Evolutionary conservation across 2,113 vertebrate genomes (phyloP), one percentile per base, ranked within the genome.

Genomic region (Gymnocephalus cernua): DNA sequence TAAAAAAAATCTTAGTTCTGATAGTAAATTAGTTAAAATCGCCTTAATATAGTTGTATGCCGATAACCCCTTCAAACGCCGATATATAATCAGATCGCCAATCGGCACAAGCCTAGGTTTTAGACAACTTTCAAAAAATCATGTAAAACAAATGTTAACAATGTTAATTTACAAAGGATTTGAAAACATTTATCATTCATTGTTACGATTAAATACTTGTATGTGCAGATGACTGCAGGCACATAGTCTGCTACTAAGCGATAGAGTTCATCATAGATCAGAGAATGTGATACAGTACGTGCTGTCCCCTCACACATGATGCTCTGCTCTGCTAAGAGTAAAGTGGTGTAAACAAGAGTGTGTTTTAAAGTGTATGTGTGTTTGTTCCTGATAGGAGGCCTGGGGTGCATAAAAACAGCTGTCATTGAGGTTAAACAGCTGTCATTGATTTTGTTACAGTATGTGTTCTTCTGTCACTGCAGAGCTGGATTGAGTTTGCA

Each of bases 361-460:
- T 47, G 48, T 56, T 38, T 38, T 38, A 38, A 9, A 38, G 32
- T 53, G 57, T 61, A 61, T 41, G 68, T 69, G 59, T 48, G 74
- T 21, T 54, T 51, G 77, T 18, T n/a, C 2, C n/a, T 79, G 38
- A 82, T 75, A 70, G 78, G 53, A 74, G 56, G 27, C 27, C 65
- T 68, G 45, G 9, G 16, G 50, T 80, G 88, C 82, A 87, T 89
- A 87, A 88, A 88, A 90, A 90, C 83, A 77, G 87, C 86, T 93
- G 92, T 93, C 85, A 89, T 80, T 25, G 57, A 75, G 69, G 74
- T 88, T n/a, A 88, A 90, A 90, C 83, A 77, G 87, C 86, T 93
- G 92, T 93, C 85, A 89, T 80, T 25, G 57, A 75, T n/a, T n/a
- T n/a, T n/a, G n/a, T n/a, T n/a, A n/a, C n/a, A n/a, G 69, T 72